A percentile compares a stretch with the other conserved stretches of the same genome.
Conservation (phyloP, 2,888 invertebrate genomes). For the Tethea ocularis region DNA sequence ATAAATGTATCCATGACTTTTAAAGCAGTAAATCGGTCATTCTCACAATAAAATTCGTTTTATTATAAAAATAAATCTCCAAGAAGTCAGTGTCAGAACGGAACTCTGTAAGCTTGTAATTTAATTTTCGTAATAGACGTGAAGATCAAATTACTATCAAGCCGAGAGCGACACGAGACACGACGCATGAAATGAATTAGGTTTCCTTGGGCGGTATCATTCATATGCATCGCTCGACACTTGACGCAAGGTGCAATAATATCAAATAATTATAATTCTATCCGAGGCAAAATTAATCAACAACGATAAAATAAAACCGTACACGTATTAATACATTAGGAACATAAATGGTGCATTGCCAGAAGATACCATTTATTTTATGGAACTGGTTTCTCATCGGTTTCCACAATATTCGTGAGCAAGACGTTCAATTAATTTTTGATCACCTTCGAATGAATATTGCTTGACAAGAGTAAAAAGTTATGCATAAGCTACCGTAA, state of each 20-base stretch:
- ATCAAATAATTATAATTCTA: slow-evolving; percentile 46
- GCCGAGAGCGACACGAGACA: slow-evolving; percentile 61
- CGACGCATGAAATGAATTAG: slow-evolving; percentile 65
- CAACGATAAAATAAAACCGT: slow-evolving; percentile 20
- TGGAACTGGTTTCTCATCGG: slow-evolving; percentile 35
- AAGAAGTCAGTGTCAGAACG: slow-evolving; percentile 4
- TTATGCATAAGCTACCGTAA: too few species aligned
- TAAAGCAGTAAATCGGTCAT: not conserved
- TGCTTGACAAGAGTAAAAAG: not conserved
- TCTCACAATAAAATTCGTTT: slow-evolving; percentile 9
- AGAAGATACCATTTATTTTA: slow-evolving; percentile 32
- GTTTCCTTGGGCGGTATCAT: slow-evolving; percentile 57
- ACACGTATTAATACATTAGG: slow-evolving; percentile 21
- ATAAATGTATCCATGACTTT: slow-evolving; percentile 11
- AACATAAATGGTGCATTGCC: slow-evolving; percentile 36
- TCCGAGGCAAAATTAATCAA: slow-evolving; percentile 40
- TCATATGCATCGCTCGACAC: slow-evolving; percentile 40
- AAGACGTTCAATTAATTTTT: not conserved
- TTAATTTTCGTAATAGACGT: slow-evolving; percentile 65
- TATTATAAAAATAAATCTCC: not conserved
- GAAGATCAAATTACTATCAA: slow-evolving; percentile 63
- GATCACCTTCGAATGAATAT: not conserved
- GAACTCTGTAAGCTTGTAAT: slow-evolving; percentile 48
- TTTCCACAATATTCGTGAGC: slow-evolving; percentile 40
- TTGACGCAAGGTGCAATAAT: slow-evolving; percentile 36